phyloP scores from a whole-genome alignment of 2,113 vertebrate species.

The Phocoena phocoena region DNA sequence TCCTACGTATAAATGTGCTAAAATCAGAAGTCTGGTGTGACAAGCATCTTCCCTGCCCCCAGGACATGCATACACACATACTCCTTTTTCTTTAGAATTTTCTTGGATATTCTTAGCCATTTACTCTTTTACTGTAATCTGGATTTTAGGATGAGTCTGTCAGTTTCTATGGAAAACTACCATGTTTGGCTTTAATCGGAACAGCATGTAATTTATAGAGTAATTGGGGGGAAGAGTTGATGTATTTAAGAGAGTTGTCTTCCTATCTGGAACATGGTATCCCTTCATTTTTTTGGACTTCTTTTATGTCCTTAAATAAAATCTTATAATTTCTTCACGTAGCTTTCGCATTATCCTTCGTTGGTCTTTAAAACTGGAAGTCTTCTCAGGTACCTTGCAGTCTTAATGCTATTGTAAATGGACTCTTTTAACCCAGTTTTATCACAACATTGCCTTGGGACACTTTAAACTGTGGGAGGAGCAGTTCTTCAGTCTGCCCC shows the following conservation, averaged over 20 bases:
- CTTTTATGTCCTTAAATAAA: conserved; percentile 22
- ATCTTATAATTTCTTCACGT: neutral
- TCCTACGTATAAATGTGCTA: neutral
- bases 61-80: neutral
- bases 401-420: neutral
- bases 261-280: neutral
- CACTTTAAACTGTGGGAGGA: neutral
- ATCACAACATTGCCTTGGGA: neutral
- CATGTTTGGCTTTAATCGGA: neutral
- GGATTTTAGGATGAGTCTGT: neutral
- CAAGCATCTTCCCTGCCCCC: neutral
- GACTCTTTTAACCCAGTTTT: neutral
- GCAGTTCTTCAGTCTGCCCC: neutral
- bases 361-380: conserved; percentile 14
- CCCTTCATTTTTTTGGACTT: neutral
- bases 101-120: neutral
- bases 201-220: neutral
- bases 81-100: neutral
- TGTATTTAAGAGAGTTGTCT: neutral
- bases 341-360: neutral
- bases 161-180: neutral
- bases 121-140: neutral
- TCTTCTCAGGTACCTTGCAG: neutral
- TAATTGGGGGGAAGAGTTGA: neutral
- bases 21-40: neutral